Conservation (phyloP, 2,888 invertebrate species). For the Nomada fabriciana region DNA sequence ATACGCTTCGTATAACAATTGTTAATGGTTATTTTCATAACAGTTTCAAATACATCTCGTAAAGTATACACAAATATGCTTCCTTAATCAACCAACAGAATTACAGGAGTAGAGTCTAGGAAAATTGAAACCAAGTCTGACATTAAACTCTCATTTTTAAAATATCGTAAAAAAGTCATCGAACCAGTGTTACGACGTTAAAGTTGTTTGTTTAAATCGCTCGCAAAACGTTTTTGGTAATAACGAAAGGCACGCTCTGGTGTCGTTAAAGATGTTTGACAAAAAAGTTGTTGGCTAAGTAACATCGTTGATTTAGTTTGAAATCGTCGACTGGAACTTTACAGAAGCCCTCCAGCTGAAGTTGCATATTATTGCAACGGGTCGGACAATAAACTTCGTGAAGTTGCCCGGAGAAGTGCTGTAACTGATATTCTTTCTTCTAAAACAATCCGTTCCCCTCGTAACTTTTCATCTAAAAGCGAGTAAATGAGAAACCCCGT, state of each 20-base stretch:
- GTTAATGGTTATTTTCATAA: too few species aligned
- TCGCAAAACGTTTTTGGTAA: slow-evolving; percentile 23
- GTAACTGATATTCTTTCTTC: slow-evolving; percentile 21
- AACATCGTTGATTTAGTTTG: slow-evolving; percentile 25
- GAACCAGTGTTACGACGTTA: neutral
- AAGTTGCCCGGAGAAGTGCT: slow-evolving; percentile 1
- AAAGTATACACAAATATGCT: too few species aligned
- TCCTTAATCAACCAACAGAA: too few species aligned
- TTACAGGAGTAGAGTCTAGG: too few species aligned
- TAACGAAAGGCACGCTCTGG: neutral
- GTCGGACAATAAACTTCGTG: slow-evolving; percentile 28
- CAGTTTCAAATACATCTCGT: too few species aligned
- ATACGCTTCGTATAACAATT: too few species aligned
- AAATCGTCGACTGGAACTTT: slow-evolving; percentile 27
- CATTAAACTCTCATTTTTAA: neutral
- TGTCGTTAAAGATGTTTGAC: slow-evolving; percentile 3
- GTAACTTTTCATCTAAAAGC: slow-evolving; percentile 12
- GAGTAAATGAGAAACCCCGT: slow-evolving; percentile 4
- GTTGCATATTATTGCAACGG: slow-evolving; percentile 39
- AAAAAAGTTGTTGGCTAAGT: slow-evolving; percentile 37
- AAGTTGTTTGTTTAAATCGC: slow-evolving; percentile 10
- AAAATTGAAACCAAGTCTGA: too few species aligned
- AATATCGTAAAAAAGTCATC: slow-evolving; percentile 2
- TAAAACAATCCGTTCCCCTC: slow-evolving; percentile 13
- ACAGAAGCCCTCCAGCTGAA: slow-evolving; percentile 5